Evolutionary conservation across 2,113 vertebrate genomes (phyloP).

Genomic region (Danionella cerebrum): DNA sequence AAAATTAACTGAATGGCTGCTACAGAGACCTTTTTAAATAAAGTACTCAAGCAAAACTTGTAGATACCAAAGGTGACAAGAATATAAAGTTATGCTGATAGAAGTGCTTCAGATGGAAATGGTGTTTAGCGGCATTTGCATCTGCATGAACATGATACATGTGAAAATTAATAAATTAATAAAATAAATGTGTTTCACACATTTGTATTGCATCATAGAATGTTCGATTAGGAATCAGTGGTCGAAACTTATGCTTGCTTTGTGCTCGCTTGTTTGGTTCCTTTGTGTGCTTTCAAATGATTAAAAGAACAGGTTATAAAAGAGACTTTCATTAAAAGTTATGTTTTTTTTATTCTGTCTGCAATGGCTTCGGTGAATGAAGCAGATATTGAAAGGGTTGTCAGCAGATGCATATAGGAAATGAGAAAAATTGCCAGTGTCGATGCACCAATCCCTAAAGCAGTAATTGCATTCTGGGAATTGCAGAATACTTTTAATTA

Average conservation of each 20-base stretch:
- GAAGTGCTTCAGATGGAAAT: no score
- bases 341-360: neutral
- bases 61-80: no score
- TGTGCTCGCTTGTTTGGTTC: constrained; percentile 24
- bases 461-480: constrained; percentile 39
- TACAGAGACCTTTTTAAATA: no score
- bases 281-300: constrained; percentile 49
- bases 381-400: constrained; percentile 43
- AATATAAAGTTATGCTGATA: no score
- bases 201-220: no score
- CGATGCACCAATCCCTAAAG: constrained; percentile 29
- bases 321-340: constrained; percentile 18
- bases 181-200: no score
- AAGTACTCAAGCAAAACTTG: no score
- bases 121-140: no score
- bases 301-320: constrained; percentile 15
- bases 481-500: constrained; percentile 48
- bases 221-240: no score
- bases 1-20: no score
- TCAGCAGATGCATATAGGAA: constrained; percentile 67
- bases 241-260: neutral
- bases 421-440: constrained; percentile 52
- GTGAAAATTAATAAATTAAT: no score
- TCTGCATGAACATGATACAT: no score
- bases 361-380: constrained; percentile 37